Evolutionary conservation across 2,888 invertebrate species (phyloP), one percentile per base, ranked within the genome.

Genomic region (Tiliacea aurago): DNA sequence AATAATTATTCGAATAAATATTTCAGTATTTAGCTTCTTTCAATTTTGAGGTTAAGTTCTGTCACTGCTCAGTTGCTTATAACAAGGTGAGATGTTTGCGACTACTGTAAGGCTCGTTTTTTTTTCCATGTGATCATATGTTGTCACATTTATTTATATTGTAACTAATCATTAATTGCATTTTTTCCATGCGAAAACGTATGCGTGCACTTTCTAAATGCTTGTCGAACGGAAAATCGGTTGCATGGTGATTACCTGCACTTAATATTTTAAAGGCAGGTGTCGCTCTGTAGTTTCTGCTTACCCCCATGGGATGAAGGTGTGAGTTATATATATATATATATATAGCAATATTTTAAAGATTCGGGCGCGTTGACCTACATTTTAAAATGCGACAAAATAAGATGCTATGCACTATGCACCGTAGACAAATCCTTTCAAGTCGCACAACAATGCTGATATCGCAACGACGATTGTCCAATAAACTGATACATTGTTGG

Each of bases 401-500:
- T 64, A 64, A 64, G 49, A 49, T 5, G 37, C 37, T 37, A 37
- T 37, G 37, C 37, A 37, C 37, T 37, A 33, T 28, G 13, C 33
- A 15, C 10, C 15, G 33, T 15, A 33, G 33, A 47, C 47, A 64
- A 23, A 47, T 13, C 2, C 15, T 28, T 47, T 45, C n/a, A 61
- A 45, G 37, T 47, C 15, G 28, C 13, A 20, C 33, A 20, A n/a
- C 59, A 59, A 45, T 47, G 18, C 20, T 76, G 58, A 55, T 28
- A 41, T 37, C 28, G 13, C n/a, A 45, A 62, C 53, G 41, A 47
- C 13, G 13, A 67, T 56, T 77, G 37, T 0, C 28, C 49, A 49
- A 47, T 70, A 69, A 66, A 70, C 45, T 63, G 33, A 15, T 73
- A 64, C 61, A 73, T 69, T 77, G 70, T 64, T 64, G 45, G 47